phyloP scores from a whole-genome alignment of 2,113 vertebrate genomes.

The Rousettus leschenaultii region DNA sequence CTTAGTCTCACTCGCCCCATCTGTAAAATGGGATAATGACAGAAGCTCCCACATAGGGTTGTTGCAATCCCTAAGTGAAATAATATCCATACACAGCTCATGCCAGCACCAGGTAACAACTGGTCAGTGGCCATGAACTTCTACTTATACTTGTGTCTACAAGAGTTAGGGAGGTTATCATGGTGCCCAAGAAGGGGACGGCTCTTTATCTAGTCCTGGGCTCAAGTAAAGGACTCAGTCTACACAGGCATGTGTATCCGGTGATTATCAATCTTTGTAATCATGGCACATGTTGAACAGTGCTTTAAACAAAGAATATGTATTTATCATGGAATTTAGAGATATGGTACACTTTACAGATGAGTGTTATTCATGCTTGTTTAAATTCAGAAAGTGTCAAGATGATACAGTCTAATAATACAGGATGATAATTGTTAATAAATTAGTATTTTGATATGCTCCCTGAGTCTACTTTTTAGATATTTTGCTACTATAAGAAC shows the following conservation, averaged over 20 bases:
- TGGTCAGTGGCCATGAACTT: not conserved
- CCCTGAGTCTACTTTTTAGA: not conserved
- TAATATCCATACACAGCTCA: not conserved
- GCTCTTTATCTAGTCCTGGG: not conserved
- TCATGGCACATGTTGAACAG: not conserved
- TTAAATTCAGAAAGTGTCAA: not conserved
- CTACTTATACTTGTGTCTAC: not conserved
- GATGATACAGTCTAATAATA: not conserved
- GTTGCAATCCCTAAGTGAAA: not conserved
- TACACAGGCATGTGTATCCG: not conserved
- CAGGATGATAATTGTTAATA: not conserved
- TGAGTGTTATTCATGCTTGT: not conserved
- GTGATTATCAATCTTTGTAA: not conserved
- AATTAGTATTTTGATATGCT: conserved; percentile 26
- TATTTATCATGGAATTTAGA: not conserved
- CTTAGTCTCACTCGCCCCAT: not conserved
- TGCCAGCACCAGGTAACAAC: not conserved
- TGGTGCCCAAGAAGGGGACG: not conserved
- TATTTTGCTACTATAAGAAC: not conserved
- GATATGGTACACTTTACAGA: not conserved
- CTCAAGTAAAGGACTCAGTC: not conserved
- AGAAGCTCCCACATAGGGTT: not conserved
- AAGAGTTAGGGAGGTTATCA: not conserved
- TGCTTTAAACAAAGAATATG: not conserved
- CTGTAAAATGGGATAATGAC: not conserved